Conservation (phyloP, 2,797 vertebrate species). For the Eurystomus glaucurus region DNA sequence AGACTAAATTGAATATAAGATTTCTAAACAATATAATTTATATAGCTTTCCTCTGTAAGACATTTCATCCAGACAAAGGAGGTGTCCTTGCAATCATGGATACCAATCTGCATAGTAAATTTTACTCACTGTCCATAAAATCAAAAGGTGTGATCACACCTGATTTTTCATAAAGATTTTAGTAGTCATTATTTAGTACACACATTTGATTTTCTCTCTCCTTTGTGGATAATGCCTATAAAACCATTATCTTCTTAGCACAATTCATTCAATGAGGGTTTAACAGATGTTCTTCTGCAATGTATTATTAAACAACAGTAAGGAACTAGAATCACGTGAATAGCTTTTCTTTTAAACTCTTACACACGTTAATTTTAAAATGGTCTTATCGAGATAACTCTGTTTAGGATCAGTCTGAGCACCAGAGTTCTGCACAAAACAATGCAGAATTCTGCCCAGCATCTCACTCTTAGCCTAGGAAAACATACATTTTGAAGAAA, state of each 20-base stretch:
- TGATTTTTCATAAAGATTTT: not conserved
- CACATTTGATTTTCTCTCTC: not conserved
- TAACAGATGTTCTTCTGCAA: not conserved
- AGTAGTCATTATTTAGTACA: not conserved
- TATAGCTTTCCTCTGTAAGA: not conserved
- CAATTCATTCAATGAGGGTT: not conserved
- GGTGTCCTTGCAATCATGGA: not conserved
- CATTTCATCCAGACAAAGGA: not conserved
- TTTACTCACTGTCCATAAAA: not conserved
- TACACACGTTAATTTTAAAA: not conserved
- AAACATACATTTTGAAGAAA: not conserved
- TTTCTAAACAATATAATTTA: not conserved
- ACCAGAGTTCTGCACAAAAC: not conserved
- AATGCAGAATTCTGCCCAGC: not conserved
- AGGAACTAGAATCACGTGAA: not conserved
- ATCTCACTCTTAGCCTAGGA: not conserved
- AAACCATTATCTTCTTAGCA: not conserved
- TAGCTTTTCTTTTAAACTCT: not conserved
- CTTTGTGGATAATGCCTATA: not conserved
- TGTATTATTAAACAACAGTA: not conserved
- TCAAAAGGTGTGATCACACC: not conserved
- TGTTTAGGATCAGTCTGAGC: not conserved
- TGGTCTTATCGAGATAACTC: accelerated
- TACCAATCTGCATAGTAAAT: not conserved
- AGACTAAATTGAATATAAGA: not conserved